Evolutionary conservation across 2,113 vertebrate species (phyloP).

Genomic region (Toxotes jaculatrix): DNA sequence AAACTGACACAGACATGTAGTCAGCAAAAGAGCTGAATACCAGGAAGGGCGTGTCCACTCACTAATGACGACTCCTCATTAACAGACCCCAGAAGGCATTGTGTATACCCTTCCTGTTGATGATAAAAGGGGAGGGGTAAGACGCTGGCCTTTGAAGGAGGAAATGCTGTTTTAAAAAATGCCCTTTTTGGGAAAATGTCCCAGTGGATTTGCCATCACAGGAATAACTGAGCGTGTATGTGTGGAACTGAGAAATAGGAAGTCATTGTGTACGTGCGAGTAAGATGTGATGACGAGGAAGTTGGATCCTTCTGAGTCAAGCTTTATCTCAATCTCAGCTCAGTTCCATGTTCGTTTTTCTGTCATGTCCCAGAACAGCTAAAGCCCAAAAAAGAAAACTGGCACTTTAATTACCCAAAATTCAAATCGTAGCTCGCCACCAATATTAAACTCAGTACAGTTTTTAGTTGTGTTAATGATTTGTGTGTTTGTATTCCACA

Average conservation of each 20-base stretch:
- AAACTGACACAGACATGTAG: neutral
- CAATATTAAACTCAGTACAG: neutral
- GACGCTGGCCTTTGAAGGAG: neutral
- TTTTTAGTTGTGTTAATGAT: neutral
- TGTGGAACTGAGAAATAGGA: neutral
- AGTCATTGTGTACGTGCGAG: slow-evolving; percentile 10
- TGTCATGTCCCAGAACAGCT: neutral
- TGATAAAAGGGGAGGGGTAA: slow-evolving; percentile 67
- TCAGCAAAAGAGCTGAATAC: slow-evolving; percentile 51
- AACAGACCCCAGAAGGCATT: slow-evolving; percentile 71
- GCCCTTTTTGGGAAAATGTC: slow-evolving; percentile 44
- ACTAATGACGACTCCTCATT: slow-evolving; percentile 73
- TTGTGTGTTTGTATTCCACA: neutral
- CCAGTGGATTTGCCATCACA: slow-evolving; percentile 31
- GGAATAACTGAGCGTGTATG: neutral
- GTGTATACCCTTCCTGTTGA: slow-evolving; percentile 79
- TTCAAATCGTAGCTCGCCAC: neutral
- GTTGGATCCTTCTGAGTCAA: neutral
- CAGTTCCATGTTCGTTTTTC: too few relatives aligned
- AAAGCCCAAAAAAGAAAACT: neutral
- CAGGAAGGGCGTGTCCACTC: slow-evolving; percentile 82
- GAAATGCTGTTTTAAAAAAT: slow-evolving; percentile 58
- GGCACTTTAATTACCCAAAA: neutral
- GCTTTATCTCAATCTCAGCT: neutral
- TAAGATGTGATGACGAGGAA: slow-evolving; percentile 6